These are phyloP conservation scores for Shargacucullia verbasci DNA, from an alignment of 2,888 invertebrate genomes.

Conservation along the genomic window DNA sequence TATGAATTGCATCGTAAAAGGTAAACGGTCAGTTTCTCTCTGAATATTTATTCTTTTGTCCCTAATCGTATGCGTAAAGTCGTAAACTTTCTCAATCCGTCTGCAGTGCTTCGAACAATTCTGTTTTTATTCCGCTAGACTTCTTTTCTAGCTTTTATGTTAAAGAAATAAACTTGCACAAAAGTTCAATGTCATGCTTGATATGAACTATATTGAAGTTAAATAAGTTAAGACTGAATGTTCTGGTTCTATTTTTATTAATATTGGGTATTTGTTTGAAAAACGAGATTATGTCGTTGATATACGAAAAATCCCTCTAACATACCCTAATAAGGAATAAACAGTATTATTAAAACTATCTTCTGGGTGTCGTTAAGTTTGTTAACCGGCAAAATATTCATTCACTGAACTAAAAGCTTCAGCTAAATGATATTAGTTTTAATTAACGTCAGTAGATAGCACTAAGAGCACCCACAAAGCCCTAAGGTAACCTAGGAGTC, in stretches of 20 bases:
- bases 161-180: conserved; percentile 24
- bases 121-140: conserved; percentile 24
- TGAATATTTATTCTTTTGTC: conserved; percentile 51
- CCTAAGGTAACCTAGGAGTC: conserved; percentile 44
- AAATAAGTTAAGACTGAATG: too few species aligned
- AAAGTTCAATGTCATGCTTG: conserved; percentile 17
- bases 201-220: neutral
- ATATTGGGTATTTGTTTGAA: too few species aligned
- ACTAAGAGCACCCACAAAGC: conserved; percentile 36
- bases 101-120: conserved; percentile 35
- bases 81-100: conserved; percentile 48
- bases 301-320: too few species aligned
- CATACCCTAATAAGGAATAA: too few species aligned
- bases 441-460: conserved; percentile 50
- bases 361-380: too few species aligned
- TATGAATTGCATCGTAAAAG: conserved; percentile 50
- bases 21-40: conserved; percentile 56
- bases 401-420: conserved; percentile 25
- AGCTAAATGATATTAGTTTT: conserved; percentile 46
- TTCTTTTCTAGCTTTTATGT: conserved; percentile 26
- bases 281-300: too few species aligned
- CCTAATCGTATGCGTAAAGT: conserved; percentile 51
- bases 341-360: too few species aligned
- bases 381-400: conserved; percentile 18
- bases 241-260: too few species aligned